Conservation (phyloP, 2,113 vertebrate species). For the Larimichthys crocea region DNA sequence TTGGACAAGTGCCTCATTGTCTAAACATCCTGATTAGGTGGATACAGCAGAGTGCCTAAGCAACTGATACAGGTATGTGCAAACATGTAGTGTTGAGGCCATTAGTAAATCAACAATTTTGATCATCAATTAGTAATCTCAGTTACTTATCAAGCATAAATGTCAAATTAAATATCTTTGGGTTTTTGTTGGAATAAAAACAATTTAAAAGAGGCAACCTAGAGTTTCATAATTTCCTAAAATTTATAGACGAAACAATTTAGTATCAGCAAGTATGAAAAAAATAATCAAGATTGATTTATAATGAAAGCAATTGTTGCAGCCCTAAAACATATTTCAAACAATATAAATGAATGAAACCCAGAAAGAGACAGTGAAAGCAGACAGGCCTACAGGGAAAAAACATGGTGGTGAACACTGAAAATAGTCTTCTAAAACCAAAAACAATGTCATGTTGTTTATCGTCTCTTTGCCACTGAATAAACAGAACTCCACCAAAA, state of each 20-base stretch:
- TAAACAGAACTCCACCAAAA: constrained; percentile 54
- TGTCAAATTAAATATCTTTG: background rate
- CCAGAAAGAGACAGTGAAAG: constrained; percentile 5
- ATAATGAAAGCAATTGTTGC: background rate
- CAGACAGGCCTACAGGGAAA: constrained; percentile 18
- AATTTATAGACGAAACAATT: background rate
- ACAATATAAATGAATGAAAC: constrained; percentile 22
- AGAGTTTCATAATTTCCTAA: background rate
- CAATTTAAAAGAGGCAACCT: background rate
- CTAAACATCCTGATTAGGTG: constrained; percentile 42
- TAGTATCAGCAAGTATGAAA: background rate
- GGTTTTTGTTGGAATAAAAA: background rate
- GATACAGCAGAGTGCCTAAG: background rate
- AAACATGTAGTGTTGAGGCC: constrained; percentile 32
- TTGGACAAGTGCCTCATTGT: constrained; percentile 58
- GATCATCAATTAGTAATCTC: constrained; percentile 13
- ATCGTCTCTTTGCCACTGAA: constrained; percentile 34
- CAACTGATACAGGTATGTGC: constrained; percentile 13
- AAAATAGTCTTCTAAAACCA: constrained; percentile 47
- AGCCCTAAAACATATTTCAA: background rate
- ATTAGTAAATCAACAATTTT: constrained; percentile 22
- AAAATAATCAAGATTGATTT: background rate
- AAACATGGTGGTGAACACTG: constrained; percentile 40
- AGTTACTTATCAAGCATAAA: constrained; percentile 10
- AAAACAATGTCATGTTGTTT: constrained; percentile 47